phyloP scores from a whole-genome alignment of 2,888 invertebrate genomes.

The Lymantria dispar region DNA sequence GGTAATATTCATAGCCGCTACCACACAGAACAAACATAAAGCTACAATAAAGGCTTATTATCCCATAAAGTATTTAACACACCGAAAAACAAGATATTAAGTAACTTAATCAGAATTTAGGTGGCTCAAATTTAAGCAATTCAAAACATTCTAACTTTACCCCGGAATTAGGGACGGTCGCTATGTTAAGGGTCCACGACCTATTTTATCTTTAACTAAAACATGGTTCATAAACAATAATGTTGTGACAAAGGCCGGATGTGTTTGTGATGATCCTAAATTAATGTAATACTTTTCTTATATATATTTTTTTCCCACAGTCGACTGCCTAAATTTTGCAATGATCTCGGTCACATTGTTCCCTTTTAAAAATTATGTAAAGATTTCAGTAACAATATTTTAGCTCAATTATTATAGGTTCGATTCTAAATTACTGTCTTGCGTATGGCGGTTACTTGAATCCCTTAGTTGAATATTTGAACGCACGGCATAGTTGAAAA shows the following conservation, averaged over 20 bases:
- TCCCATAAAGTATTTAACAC: neutral
- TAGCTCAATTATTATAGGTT: too few species aligned
- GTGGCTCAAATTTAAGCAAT: constrained; percentile 11
- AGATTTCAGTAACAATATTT: too few species aligned
- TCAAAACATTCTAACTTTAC: constrained; percentile 8
- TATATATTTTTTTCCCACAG: too few species aligned
- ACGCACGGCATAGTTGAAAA: too few species aligned
- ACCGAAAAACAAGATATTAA: neutral
- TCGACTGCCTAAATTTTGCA: too few species aligned
- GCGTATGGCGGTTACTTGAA: too few species aligned
- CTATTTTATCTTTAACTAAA: constrained; percentile 22
- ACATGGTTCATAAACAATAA: constrained; percentile 26
- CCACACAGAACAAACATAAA: neutral
- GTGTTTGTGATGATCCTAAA: constrained; percentile 16
- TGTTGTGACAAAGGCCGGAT: constrained; percentile 19
- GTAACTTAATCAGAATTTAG: neutral
- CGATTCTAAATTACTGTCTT: too few species aligned
- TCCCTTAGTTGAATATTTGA: too few species aligned
- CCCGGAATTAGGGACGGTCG: constrained; percentile 10
- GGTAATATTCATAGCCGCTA: too few species aligned
- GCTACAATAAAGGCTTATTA: neutral
- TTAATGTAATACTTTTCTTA: constrained; percentile 9
- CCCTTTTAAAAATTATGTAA: too few species aligned
- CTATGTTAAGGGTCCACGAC: constrained; percentile 12
- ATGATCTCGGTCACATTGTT: too few species aligned